A percentile compares a stretch with the other conserved stretches of the same genome.
phyloP scores from a whole-genome alignment of 2,888 invertebrate genomes.

The Drosophila barbarae region DNA sequence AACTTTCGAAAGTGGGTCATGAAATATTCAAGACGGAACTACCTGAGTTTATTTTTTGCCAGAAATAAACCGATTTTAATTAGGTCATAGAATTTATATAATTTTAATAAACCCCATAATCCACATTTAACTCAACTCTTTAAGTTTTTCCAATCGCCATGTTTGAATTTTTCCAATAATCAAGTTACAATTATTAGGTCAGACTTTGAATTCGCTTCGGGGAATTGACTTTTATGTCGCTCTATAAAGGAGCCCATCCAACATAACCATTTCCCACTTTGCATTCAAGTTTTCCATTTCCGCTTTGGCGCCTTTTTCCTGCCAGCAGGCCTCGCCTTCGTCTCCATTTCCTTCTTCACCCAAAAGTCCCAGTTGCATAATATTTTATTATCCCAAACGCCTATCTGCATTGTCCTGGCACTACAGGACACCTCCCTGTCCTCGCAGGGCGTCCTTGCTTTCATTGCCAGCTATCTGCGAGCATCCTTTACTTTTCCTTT shows the following conservation, averaged over 20 bases:
- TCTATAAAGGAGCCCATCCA: conserved; percentile 8
- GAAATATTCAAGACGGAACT: neutral
- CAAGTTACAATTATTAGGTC: conserved; percentile 36
- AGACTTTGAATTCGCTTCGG: conserved; percentile 25
- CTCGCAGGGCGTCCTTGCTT: conserved; percentile 3
- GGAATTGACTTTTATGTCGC: conserved; percentile 35
- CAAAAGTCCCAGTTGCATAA: conserved; percentile 62
- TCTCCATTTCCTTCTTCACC: neutral
- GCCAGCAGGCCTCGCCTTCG: conserved; percentile 13
- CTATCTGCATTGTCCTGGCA: conserved; percentile 41
- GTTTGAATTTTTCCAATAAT: conserved; percentile 21
- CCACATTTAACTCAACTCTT: neutral
- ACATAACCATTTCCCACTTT: conserved; percentile 31
- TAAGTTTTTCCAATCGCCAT: neutral
- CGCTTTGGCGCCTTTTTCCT: conserved; percentile 44
- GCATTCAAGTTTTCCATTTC: conserved; percentile 41
- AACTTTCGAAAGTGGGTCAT: neutral
- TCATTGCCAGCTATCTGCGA: conserved; percentile 27
- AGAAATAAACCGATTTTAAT: neutral
- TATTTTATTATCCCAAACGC: conserved; percentile 64
- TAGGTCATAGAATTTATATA: too few species aligned
- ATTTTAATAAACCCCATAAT: neutral
- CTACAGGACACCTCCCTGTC: conserved; percentile 15
- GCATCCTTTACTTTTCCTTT: conserved; percentile 8
- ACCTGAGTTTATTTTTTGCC: neutral